Base-by-base conservation (phyloP, 2,113 vertebrate genomes). In the Gallinago jamesoni region DNA sequence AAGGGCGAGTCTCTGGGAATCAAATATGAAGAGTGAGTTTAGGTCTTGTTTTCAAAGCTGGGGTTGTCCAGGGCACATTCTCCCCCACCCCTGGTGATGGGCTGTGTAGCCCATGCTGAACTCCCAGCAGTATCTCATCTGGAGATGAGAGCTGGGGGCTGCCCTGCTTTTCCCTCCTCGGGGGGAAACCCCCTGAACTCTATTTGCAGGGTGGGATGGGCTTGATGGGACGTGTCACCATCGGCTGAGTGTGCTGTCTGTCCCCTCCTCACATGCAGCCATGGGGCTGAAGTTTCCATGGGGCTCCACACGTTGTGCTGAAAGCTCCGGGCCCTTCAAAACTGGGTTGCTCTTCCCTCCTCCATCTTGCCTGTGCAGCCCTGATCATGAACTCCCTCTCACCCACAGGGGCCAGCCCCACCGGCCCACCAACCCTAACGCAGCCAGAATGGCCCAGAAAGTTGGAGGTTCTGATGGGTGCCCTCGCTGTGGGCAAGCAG, bases 1-100 rank as follows among this genome's bases (percentile, higher is more conserved):
- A 98, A 97, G 96, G 99, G 99, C 23, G 98, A 99, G 95, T 96
- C 97, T 6, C 97, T 99, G 96, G 99, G 99, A 74, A 99, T 99
- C 97, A 98, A 97, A 95, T 97, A 94, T 0, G 98, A 98, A 88
- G 98, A 97, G 99, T 99, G 97, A 99, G 99, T 98, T 76, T 2
- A 41, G 50, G 66, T 33, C 53, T 82, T 60, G 69, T 78, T 72
- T 87, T 70, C 0, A 0, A 48, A 85, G 8, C 21, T 0, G 6
- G 50, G 55, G 37, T 55, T 78, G 53, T 28, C 77, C 37, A 47
- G 84, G 43, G 56, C 89, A 41, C 15, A 52, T 87, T 78, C 45
- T 73, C 62, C n/a, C 73, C 30, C n/a, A 18, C 57, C 11, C 7
- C 67, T 57, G 22, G 45, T 7, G 41, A 3, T 18, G 53, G 31